Percentiles rank a stretch among this genome's conserved stretches.
Evolutionary conservation across 1,140 invertebrate genomes (phyloP).

Genomic region (Tetraneura akinire): DNA sequence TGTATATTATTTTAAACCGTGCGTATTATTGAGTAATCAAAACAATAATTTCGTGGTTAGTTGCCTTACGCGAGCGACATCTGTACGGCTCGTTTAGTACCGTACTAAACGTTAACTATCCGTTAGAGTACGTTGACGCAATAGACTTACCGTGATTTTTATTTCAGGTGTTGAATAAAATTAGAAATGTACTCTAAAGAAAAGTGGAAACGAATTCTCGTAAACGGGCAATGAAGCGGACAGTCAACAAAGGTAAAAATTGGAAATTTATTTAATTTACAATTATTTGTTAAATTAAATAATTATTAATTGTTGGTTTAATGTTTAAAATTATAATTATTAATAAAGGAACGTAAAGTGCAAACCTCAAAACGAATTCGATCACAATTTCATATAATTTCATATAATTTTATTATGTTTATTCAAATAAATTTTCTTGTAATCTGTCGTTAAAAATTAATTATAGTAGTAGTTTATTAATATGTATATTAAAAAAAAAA

Average conservation of each 20-base stretch:
- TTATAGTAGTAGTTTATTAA: too few species aligned
- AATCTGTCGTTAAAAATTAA: too few species aligned
- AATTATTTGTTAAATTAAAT: too few species aligned
- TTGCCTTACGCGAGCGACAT: neutral
- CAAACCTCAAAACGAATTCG: too few species aligned
- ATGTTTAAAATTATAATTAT: too few species aligned
- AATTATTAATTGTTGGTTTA: too few species aligned
- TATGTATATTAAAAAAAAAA: too few species aligned
- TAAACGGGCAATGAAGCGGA: constrained; percentile 27
- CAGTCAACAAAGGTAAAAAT: neutral
- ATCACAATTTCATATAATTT: too few species aligned
- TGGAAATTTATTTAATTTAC: neutral
- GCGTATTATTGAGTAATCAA: constrained; percentile 39
- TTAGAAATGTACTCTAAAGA: constrained; percentile 33
- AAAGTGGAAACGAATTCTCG: constrained; percentile 33
- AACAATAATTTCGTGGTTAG: neutral
- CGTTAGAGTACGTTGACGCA: constrained; percentile 4
- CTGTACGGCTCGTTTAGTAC: neutral
- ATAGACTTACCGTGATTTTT: neutral
- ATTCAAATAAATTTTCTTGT: too few species aligned
- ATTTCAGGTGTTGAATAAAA: too few species aligned
- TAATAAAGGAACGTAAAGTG: too few species aligned
- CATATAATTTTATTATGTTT: too few species aligned
- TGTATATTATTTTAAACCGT: neutral
- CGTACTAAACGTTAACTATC: neutral